phyloP scores from a whole-genome alignment of 2,888 invertebrate genomes.

The Latrodectus elegans region DNA sequence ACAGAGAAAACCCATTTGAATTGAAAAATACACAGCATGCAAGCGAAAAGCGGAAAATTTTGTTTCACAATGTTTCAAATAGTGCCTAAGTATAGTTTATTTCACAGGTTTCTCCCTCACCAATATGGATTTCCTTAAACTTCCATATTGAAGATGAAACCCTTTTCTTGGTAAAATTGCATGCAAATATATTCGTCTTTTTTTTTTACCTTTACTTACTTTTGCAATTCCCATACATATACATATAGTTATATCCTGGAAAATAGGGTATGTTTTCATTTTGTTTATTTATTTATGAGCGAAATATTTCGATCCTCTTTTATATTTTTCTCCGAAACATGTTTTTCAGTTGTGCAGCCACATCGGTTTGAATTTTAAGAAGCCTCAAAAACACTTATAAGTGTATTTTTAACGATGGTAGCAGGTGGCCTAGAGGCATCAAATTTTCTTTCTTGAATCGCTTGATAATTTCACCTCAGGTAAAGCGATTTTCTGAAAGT shows the following conservation, averaged over 20 bases:
- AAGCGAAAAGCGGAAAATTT: too few species aligned
- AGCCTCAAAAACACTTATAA: conserved; percentile 35
- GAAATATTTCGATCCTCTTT: background rate
- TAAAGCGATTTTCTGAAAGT: background rate
- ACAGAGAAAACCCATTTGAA: too few species aligned
- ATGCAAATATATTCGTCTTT: background rate
- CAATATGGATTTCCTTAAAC: too few species aligned
- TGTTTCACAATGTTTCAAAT: too few species aligned
- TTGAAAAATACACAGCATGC: too few species aligned
- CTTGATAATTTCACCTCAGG: conserved; percentile 1
- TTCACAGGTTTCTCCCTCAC: too few species aligned
- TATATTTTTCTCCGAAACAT: background rate
- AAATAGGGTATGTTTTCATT: background rate
- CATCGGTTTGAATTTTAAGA: conserved; percentile 48
- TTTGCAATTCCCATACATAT: conserved; percentile 18
- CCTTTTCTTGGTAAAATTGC: background rate
- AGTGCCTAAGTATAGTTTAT: too few species aligned
- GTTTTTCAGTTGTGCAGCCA: conserved; percentile 19
- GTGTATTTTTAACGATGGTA: conserved; percentile 26
- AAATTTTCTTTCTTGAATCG: conserved; percentile 7
- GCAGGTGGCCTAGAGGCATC: conserved; percentile 30
- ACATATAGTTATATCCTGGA: conserved; percentile 7
- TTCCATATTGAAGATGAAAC: background rate
- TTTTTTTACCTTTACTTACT: background rate
- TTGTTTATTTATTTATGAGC: conserved; percentile 31